These are phyloP conservation scores for Halictus rubicundus DNA, from an alignment of 1,140 invertebrate species.

Conservation along the genomic window DNA sequence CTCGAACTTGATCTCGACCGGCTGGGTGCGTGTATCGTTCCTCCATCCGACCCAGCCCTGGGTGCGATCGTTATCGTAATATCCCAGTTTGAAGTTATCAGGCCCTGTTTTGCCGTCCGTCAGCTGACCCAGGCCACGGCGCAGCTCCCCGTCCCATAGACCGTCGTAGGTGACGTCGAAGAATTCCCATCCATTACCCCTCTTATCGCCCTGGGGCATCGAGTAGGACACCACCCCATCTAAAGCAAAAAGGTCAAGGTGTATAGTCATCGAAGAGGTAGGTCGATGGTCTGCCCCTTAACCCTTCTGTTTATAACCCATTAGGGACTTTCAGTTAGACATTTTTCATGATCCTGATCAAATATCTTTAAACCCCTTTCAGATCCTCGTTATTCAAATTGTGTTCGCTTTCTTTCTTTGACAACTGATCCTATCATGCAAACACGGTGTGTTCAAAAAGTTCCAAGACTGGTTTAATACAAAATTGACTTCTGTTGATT, in stretches of 20 bases:
- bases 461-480: too few species aligned
- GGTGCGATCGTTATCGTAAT: slow-evolving; percentile 81
- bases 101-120: slow-evolving; percentile 86
- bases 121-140: slow-evolving; percentile 86
- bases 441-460: too few species aligned
- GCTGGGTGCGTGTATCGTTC: slow-evolving; percentile 86
- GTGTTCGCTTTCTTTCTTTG: too few species aligned
- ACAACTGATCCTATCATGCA: too few species aligned
- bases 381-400: too few species aligned
- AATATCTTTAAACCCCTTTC: too few species aligned
- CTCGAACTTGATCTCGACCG: slow-evolving; percentile 90
- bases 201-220: slow-evolving; percentile 89
- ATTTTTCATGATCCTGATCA: too few species aligned
- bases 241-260: slow-evolving; percentile 75
- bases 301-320: neutral
- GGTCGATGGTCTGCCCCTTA: neutral
- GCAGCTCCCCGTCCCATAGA: slow-evolving; percentile 83
- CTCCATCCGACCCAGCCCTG: slow-evolving; percentile 96
- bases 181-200: slow-evolving; percentile 87
- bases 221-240: slow-evolving; percentile 90
- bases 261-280: neutral
- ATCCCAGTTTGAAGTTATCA: slow-evolving; percentile 87
- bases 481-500: too few species aligned
- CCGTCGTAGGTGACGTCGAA: slow-evolving; percentile 92
- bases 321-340: too few species aligned